These are phyloP conservation scores for Urocolius indicus DNA, from an alignment of 2,113 vertebrate species.

Conservation along the genomic window DNA sequence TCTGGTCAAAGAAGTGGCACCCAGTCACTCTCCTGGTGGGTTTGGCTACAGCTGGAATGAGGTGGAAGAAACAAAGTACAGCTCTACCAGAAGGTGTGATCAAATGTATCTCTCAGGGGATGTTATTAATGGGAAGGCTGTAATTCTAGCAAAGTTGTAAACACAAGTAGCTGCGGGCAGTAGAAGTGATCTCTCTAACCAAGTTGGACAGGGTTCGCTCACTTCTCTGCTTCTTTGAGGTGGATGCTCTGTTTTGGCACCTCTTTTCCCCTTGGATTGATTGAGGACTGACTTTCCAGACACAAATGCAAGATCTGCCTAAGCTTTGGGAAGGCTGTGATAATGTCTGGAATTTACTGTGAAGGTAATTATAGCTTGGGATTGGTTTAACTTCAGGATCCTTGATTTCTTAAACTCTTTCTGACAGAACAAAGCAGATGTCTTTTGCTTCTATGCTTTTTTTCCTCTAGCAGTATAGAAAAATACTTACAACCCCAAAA, in stretches of 20 bases:
- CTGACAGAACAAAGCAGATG: not conserved
- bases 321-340: not conserved
- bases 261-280: not conserved
- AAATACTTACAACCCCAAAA: not conserved
- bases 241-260: not conserved
- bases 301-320: not conserved
- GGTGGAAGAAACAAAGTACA: not conserved
- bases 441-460: not conserved
- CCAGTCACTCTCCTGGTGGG: not conserved
- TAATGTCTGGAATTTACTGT: not conserved
- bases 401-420: not conserved
- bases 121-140: not conserved
- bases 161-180: not conserved
- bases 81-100: not conserved
- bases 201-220: not conserved
- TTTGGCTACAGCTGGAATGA: not conserved
- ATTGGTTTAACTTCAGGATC: not conserved
- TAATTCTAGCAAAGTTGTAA: not conserved
- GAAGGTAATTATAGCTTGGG: not conserved
- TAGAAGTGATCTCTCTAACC: not conserved
- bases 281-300: not conserved
- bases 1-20: not conserved
- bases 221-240: not conserved
- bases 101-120: not conserved
- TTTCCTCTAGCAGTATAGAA: not conserved